phyloP scores from a whole-genome alignment of 2,888 invertebrate species.

The Sminthurinus aureus region DNA sequence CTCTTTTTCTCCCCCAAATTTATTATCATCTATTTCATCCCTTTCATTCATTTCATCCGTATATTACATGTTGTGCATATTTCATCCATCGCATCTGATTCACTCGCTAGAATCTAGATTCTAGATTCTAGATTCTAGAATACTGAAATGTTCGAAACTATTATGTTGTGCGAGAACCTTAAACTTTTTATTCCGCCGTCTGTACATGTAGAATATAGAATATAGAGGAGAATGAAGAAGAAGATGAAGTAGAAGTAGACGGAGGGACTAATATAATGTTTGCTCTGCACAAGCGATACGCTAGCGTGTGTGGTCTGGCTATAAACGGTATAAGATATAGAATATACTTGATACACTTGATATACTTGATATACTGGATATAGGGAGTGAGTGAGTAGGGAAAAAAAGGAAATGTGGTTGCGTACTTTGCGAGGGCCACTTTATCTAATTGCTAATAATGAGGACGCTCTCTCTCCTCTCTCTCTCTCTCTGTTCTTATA shows the following conservation, averaged over 20 bases:
- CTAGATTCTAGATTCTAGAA: too few relatives aligned
- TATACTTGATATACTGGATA: too few relatives aligned
- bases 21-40: constrained; percentile 22
- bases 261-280: too few relatives aligned
- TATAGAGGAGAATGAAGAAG: not conserved
- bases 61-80: not conserved
- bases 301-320: too few relatives aligned
- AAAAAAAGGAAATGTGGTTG: constrained; percentile 27
- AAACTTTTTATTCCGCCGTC: not conserved
- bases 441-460: constrained; percentile 58
- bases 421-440: constrained; percentile 40
- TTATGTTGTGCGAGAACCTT: not conserved
- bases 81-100: not conserved
- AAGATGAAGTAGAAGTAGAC: too few relatives aligned
- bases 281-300: too few relatives aligned
- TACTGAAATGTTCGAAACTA: too few relatives aligned
- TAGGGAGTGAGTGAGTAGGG: constrained; percentile 6
- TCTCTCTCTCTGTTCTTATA: not conserved
- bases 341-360: too few relatives aligned
- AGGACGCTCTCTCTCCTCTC: constrained; percentile 29
- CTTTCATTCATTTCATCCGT: not conserved
- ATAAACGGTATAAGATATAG: too few relatives aligned
- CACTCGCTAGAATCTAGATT: too few relatives aligned
- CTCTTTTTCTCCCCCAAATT: not conserved
- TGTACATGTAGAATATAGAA: too few relatives aligned